Evolutionary conservation across 2,113 vertebrate genomes (phyloP).

Genomic region (Scatophagus argus): DNA sequence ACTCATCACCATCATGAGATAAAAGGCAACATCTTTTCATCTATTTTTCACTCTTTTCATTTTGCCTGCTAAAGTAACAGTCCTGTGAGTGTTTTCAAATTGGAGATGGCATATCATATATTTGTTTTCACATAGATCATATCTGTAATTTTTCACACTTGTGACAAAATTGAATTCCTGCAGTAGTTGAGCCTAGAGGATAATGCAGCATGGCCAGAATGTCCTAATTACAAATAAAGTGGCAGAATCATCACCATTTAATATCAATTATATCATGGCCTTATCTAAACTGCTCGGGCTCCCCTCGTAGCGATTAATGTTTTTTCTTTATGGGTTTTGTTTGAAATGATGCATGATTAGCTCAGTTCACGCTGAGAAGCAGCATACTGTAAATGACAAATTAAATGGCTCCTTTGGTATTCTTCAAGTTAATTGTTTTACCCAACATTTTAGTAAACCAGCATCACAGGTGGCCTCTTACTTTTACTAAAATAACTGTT

Average conservation of each 20-base stretch:
- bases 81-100: conserved; percentile 50
- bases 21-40: conserved; percentile 67
- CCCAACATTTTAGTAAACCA: not conserved
- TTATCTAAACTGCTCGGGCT: conserved; percentile 55
- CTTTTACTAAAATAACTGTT: not conserved
- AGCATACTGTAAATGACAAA: conserved; percentile 48
- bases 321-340: conserved; percentile 52
- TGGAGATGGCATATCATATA: conserved; percentile 44
- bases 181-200: conserved; percentile 33
- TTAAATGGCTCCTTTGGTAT: conserved; percentile 54
- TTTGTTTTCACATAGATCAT: conserved; percentile 57
- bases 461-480: conserved; percentile 26
- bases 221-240: conserved; percentile 64
- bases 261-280: conserved; percentile 61
- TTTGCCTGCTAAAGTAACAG: conserved; percentile 25
- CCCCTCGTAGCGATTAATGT: conserved; percentile 48
- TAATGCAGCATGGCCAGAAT: conserved; percentile 51
- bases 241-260: conserved; percentile 57
- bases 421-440: conserved; percentile 32
- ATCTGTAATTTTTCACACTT: conserved; percentile 47
- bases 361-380: conserved; percentile 42
- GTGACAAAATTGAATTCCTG: conserved; percentile 55
- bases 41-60: conserved; percentile 55
- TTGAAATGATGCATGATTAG: conserved; percentile 58
- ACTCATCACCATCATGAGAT: conserved; percentile 66